Conservation (phyloP, 2,113 vertebrate species). For the Ellobius talpinus region DNA sequence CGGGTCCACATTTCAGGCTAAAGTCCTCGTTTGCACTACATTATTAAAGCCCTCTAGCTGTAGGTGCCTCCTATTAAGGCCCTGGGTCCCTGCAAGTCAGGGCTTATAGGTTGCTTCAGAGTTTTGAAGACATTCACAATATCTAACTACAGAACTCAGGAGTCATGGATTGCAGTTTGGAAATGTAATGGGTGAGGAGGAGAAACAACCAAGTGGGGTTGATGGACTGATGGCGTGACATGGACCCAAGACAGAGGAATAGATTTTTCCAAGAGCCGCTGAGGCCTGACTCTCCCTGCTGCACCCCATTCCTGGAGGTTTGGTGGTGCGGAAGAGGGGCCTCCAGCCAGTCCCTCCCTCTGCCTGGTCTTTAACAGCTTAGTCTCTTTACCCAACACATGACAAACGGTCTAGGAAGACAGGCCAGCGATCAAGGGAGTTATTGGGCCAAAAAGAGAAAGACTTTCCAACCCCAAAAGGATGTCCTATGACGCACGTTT, state of each 20-base stretch:
- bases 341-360: background rate
- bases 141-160: background rate
- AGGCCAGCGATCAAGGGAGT: background rate
- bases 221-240: background rate
- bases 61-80: conserved; percentile 36
- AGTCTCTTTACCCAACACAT: background rate
- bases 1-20: conserved; percentile 35
- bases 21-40: conserved; percentile 37
- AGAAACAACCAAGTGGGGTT: background rate
- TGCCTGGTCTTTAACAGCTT: background rate
- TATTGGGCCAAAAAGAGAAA: background rate
- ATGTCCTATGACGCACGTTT: accelerated
- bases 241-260: background rate
- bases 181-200: conserved; percentile 41
- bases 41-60: conserved; percentile 72
- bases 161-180: background rate
- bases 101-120: background rate
- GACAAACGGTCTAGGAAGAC: background rate
- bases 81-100: background rate
- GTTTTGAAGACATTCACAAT: conserved; percentile 23
- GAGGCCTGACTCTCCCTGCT: background rate
- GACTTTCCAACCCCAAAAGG: background rate
- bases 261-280: background rate
- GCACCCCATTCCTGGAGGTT: accelerated
- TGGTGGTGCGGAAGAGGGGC: background rate